Conservation (phyloP, 2,888 invertebrate species). For the Geophilus truncorum region DNA sequence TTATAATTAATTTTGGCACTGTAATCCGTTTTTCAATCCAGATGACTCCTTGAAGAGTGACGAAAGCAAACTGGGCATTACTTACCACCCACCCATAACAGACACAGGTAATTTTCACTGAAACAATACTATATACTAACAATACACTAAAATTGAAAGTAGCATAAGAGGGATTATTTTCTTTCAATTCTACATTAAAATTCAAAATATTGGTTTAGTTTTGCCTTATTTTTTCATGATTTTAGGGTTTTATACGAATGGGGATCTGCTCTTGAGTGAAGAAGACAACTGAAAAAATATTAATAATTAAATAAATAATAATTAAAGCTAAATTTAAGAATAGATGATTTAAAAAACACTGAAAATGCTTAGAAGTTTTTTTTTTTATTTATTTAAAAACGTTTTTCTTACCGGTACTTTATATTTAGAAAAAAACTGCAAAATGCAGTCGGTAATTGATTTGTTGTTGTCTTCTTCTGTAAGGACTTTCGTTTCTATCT, state of each 20-base stretch:
- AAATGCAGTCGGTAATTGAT: not conserved
- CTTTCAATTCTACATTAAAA: not conserved
- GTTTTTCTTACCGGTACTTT: not conserved
- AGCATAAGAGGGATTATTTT: not conserved
- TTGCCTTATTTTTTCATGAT: conserved; percentile 16
- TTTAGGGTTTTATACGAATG: conserved; percentile 25
- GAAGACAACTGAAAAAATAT: not conserved
- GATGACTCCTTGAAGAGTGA: not conserved
- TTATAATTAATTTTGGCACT: not conserved
- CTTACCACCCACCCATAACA: conserved; percentile 1
- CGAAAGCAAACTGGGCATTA: not conserved
- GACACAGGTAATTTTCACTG: not conserved
- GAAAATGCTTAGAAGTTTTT: not conserved
- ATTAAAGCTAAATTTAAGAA: not conserved
- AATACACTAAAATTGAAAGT: not conserved
- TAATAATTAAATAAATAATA: not conserved
- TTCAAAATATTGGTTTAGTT: conserved; percentile 8
- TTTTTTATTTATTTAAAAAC: not conserved
- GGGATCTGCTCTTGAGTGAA: conserved; percentile 16
- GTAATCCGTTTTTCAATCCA: not conserved
- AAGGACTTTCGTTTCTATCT: conserved; percentile 15
- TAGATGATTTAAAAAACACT: not conserved
- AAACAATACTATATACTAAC: not conserved
- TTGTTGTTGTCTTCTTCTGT: conserved; percentile 12
- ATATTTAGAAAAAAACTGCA: not conserved